Percentiles rank a stretch among this genome's conserved stretches.
Conservation (phyloP, 1,140 invertebrate genomes). For the Drosophila santomea region DNA sequence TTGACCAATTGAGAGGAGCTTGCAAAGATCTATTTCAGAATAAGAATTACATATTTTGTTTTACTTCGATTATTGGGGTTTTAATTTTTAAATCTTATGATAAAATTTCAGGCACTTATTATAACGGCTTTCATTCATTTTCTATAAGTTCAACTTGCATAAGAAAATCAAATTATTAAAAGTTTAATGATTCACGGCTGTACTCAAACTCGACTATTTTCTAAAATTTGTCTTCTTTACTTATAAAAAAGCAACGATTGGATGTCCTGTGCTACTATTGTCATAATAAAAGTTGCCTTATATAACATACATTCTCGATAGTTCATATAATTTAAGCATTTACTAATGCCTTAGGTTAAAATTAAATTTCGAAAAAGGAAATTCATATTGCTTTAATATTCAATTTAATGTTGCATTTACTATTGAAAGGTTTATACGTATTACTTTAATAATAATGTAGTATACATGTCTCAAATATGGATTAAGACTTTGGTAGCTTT, state of each 20-base stretch:
- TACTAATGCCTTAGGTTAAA: neutral
- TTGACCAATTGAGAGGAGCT: constrained; percentile 12
- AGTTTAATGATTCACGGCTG: no score
- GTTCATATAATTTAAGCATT: neutral
- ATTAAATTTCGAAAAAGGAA: neutral
- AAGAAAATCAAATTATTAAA: neutral
- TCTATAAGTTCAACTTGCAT: neutral
- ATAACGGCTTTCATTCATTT: neutral
- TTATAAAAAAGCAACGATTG: neutral
- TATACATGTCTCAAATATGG: no score
- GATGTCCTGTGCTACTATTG: constrained; percentile 5
- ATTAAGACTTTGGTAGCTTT: no score
- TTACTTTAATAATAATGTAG: no score
- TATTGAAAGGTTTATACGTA: no score
- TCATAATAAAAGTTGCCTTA: constrained; percentile 7
- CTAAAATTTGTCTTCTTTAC: no score
- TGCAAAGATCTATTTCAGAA: neutral
- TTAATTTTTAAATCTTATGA: neutral
- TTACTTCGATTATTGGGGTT: no score
- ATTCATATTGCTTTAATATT: neutral
- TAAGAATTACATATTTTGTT: no score
- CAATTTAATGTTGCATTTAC: no score
- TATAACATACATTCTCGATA: neutral
- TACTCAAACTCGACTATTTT: neutral
- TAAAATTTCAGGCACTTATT: neutral